Evolutionary conservation across 2,888 invertebrate genomes (phyloP).

Genomic region (Drosophila limbata): DNA sequence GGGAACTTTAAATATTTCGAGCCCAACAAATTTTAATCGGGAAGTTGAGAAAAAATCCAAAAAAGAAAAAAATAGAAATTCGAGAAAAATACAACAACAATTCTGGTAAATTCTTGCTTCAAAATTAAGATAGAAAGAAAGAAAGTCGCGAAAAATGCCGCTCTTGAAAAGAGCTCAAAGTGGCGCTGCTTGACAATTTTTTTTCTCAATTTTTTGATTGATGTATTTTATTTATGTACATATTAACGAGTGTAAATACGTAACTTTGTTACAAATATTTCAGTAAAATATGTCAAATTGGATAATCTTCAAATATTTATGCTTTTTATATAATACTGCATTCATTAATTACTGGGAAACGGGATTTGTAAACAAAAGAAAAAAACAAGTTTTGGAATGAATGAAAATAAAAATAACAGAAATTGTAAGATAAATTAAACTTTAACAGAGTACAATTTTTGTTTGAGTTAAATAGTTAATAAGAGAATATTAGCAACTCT

Average conservation of each 20-base stretch:
- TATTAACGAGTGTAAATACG: neutral
- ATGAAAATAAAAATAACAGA: neutral
- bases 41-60: too few relatives aligned
- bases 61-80: too few relatives aligned
- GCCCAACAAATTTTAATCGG: too few relatives aligned
- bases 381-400: slow-evolving; percentile 12
- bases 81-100: too few relatives aligned
- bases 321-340: slow-evolving; percentile 4
- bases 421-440: neutral
- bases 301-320: slow-evolving; percentile 1
- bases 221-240: neutral
- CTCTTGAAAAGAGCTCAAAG: too few relatives aligned
- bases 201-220: too few relatives aligned
- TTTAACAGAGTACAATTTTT: slow-evolving; percentile 1
- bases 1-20: neutral
- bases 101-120: too few relatives aligned
- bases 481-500: neutral
- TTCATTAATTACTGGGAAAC: slow-evolving; percentile 8
- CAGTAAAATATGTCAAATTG: neutral
- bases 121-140: too few relatives aligned
- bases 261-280: neutral
- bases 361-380: slow-evolving; percentile 8
- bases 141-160: too few relatives aligned
- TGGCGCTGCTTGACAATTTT: too few relatives aligned
- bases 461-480: neutral